These are phyloP conservation scores for Varanus salvator DNA, from an alignment of 2,113 vertebrate genomes.

Conservation along the genomic window DNA sequence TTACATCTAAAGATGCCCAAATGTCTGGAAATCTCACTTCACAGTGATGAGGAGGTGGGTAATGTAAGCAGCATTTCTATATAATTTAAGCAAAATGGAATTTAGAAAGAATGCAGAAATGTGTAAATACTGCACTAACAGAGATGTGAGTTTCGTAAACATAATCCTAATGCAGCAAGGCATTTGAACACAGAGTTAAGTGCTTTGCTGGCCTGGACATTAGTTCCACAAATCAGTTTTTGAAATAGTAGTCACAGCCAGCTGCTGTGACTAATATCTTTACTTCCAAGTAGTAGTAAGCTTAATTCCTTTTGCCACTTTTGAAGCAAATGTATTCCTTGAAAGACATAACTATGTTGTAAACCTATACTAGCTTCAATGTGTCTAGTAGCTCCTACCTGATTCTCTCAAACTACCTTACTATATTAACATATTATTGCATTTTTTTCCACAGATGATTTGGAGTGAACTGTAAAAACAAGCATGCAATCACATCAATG, in stretches of 20 bases:
- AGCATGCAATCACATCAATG: slow-evolving; percentile 89
- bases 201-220: slow-evolving; percentile 39
- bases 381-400: slow-evolving; percentile 86
- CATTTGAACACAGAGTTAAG: slow-evolving; percentile 48
- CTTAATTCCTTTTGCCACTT: slow-evolving; percentile 74
- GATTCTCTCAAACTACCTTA: slow-evolving; percentile 86
- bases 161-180: slow-evolving; percentile 69
- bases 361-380: slow-evolving; percentile 86
- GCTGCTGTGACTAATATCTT: slow-evolving; percentile 73
- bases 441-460: slow-evolving; percentile 85
- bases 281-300: slow-evolving; percentile 75
- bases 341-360: slow-evolving; percentile 82
- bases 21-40: slow-evolving; percentile 63
- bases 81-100: slow-evolving; percentile 70
- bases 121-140: slow-evolving; percentile 54
- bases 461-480: slow-evolving; percentile 85
- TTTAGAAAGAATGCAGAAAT: slow-evolving; percentile 67
- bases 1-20: slow-evolving; percentile 53
- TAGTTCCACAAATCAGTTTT: slow-evolving; percentile 73
- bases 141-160: slow-evolving; percentile 72
- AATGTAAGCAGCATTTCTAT: slow-evolving; percentile 71
- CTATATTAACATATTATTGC: slow-evolving; percentile 89
- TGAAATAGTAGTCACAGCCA: slow-evolving; percentile 65
- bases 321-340: slow-evolving; percentile 70
- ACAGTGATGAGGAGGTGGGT: slow-evolving; percentile 59